Base-by-base conservation (phyloP, 2,797 vertebrate genomes). In the Sebastes trivittatus region DNA sequence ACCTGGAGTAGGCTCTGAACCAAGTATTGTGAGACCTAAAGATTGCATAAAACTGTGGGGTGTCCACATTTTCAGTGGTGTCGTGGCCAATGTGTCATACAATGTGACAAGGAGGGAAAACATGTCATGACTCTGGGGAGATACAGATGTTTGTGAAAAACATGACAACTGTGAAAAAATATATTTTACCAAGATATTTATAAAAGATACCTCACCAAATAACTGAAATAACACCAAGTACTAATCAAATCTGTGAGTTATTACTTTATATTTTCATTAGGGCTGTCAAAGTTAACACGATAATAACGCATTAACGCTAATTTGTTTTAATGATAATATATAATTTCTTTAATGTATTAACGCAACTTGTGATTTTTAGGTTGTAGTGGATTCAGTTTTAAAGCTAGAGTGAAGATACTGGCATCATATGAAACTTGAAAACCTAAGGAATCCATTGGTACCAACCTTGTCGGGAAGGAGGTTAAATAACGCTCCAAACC, bases 1-100 rank as follows among this genome's bases (percentile, higher is more conserved):
- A 80, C 73, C 81, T 75, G 20, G 23, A 73, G 78, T 63, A 75
- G 85, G 83, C 85, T 85, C 74, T 67, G 58, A 80, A 83, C 75
- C 83, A 85, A 75, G 55, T 65, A 70, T 18, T 7, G 23, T 6
- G 16, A 75, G 34, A 22, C 66, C 65, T 23, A 3, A 75, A 64
- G 42, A 82, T 65, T 30, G 18, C n/a, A 55, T 38, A 36, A 84
- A 87, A 75, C 27, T 54, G 58, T 77, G 34, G 10, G 36, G 30
- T 64, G 20, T 61, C 6, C 6, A 59, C 6, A 13, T 76, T 66
- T 61, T n/a, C 29, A 34, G 16, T 22, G 7, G 11, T 30, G 36
- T 11, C 3, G 2, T 29, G 7, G 27, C 2, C 18, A 49, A 27
- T 36, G 16, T 36, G n/a, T 60, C 38, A 8, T 22, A 32, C 25